Evolutionary conservation across 1,140 invertebrate genomes (phyloP).

Genomic region (Solenopsis fugax): DNA sequence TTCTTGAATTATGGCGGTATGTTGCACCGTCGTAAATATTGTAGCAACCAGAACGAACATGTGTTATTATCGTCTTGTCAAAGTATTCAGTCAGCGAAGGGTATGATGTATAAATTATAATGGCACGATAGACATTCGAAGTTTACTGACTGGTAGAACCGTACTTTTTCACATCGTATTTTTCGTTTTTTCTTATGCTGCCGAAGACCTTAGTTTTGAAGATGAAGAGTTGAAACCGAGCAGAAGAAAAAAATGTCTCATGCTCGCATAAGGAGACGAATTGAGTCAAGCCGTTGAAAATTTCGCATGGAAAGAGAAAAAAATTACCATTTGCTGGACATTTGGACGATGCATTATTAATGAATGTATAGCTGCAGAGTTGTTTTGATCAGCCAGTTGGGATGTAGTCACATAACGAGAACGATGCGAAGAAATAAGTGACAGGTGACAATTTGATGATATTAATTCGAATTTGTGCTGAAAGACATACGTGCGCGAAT

Average conservation of each 20-base stretch:
- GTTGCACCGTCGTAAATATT: slow-evolving; percentile 36
- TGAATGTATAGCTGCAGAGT: neutral
- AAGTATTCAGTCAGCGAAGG: neutral
- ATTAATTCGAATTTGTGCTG: neutral
- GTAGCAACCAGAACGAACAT: neutral
- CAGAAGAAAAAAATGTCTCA: neutral
- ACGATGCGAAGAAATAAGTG: neutral
- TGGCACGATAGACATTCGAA: neutral
- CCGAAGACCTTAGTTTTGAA: neutral
- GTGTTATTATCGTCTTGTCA: neutral
- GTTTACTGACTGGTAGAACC: neutral
- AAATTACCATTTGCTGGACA: neutral
- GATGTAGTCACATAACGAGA: neutral
- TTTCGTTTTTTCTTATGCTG: neutral
- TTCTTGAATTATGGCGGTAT: neutral
- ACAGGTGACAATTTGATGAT: neutral
- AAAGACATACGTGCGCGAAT: neutral
- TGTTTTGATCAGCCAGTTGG: neutral
- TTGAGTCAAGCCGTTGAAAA: neutral
- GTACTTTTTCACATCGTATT: neutral
- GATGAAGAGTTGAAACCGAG: neutral
- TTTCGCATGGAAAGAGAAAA: neutral
- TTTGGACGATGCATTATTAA: slow-evolving; percentile 11
- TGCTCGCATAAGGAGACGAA: neutral
- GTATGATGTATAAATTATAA: slow-evolving; percentile 26